phyloP scores from a whole-genome alignment of 2,888 invertebrate species.

The Molanna angustata region DNA sequence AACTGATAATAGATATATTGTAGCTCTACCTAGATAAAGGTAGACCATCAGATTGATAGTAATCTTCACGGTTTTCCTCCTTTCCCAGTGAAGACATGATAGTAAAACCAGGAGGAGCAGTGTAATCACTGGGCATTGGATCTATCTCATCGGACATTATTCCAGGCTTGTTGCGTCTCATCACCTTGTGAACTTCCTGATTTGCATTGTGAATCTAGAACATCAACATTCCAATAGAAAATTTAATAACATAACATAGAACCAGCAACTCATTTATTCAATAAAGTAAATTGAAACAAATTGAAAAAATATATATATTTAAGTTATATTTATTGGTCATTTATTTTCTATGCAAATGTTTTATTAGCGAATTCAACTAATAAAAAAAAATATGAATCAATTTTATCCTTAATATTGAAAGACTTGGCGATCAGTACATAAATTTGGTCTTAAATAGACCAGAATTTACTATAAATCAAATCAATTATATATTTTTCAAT shows the following conservation, averaged over 20 bases:
- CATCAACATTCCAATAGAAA: background rate
- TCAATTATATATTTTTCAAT: too few species aligned
- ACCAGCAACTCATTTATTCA: too few species aligned
- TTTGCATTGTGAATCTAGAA: slow-evolving; percentile 63
- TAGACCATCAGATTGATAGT: slow-evolving; percentile 17
- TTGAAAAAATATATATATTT: too few species aligned
- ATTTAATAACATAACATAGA: background rate
- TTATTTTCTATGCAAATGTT: too few species aligned
- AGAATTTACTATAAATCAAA: too few species aligned
- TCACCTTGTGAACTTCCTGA: slow-evolving; percentile 64
- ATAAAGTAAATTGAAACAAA: too few species aligned
- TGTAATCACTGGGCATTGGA: slow-evolving; percentile 56
- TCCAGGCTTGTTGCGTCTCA: slow-evolving; percentile 62
- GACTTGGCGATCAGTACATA: too few species aligned
- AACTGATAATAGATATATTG: slow-evolving; percentile 8
- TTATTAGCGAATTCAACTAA: too few species aligned
- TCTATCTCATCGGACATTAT: slow-evolving; percentile 55
- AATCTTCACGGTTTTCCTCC: slow-evolving; percentile 2
- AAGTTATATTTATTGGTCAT: too few species aligned
- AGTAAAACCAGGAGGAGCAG: slow-evolving; percentile 61
- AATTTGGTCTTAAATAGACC: too few species aligned
- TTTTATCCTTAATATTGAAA: too few species aligned
- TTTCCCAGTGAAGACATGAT: slow-evolving; percentile 48
- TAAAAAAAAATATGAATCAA: too few species aligned
- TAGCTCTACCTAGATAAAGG: slow-evolving; percentile 26